Evolutionary conservation across 2,797 vertebrate species (phyloP), one percentile per base, ranked within the genome.

Genomic region (Trematomus bernacchii): DNA sequence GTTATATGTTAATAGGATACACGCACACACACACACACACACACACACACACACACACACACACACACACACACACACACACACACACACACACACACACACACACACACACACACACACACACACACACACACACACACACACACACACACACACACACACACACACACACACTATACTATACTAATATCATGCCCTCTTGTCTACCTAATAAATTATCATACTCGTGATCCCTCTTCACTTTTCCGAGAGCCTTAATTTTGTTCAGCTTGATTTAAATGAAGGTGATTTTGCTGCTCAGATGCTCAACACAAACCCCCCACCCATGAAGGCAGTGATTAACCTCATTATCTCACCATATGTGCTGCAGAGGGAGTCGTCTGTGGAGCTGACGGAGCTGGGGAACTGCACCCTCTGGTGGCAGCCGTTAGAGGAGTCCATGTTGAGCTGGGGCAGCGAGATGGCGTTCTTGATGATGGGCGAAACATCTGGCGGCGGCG

Each of bases 401-500:
- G 96, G 95, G 73, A 97, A 96, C 89, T 93, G 88, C 81, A 92
- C 84, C 79, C 95, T 95, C 89, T 94, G 86, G 65, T 95, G 83
- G 44, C 78, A 51, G 0, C 93, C 88, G 0, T 96, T 97, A 16
- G 83, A n/a, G 0, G 79, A 92, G 77, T 96, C 96, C 5, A 93
- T 30, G 2, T 96, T 96, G 69, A 99, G 96, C 91, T 98, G 97
- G 0, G 98, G 98, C 93, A 99, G 88, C 0, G 97, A 99, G 87
- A 99, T 88, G 11, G 97, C 97, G 0, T 97, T 99, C 93, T 99
- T 99, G 91, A 99, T 98, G 92, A 99, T 98, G 84, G 97, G 98
- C 0, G 98, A 99, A 81, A 99, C 0, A 6, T 95, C 91, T 0
- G 98, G 98, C 0, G 97, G 97, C 0, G 94, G 95, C 0, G 96